Evolutionary conservation across 1,140 invertebrate genomes (phyloP).

Genomic region (Coenobita brevimanus): DNA sequence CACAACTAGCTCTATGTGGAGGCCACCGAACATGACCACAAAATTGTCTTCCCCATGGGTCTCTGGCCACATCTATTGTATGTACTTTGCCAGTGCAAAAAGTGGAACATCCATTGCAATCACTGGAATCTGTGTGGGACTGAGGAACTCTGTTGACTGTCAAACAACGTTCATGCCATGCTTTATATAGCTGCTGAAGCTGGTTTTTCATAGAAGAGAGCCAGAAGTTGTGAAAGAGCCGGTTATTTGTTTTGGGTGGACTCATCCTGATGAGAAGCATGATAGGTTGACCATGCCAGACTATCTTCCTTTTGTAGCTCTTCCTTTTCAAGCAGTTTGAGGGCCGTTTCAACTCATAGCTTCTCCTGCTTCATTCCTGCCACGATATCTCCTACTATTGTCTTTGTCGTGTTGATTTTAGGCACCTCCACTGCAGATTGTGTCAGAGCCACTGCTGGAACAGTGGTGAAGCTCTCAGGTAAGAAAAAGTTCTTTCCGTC

Average conservation of each 20-base stretch:
- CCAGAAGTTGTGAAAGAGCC: constrained; percentile 11
- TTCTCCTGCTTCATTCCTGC: constrained; percentile 30
- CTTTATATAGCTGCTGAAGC: constrained; percentile 23
- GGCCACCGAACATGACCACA: constrained; percentile 28
- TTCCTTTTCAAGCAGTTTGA: constrained; percentile 6
- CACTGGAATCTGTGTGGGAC: background rate
- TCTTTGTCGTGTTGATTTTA: background rate
- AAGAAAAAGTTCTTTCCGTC: background rate
- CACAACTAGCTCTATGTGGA: constrained; percentile 25
- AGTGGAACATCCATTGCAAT: constrained; percentile 14
- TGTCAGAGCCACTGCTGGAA: background rate
- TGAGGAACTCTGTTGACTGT: constrained; percentile 10
- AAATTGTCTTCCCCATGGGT: background rate
- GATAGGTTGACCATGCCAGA: constrained; percentile 25
- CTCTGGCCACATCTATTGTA: constrained; percentile 10
- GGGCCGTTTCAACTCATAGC: constrained; percentile 15
- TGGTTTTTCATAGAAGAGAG: constrained; percentile 13
- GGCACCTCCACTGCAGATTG: constrained; percentile 3
- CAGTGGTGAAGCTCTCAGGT: constrained; percentile 7
- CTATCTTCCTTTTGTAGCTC: constrained; percentile 24
- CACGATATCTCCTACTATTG: constrained; percentile 28
- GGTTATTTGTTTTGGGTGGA: background rate
- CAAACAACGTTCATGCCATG: constrained; percentile 15
- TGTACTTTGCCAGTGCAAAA: background rate
- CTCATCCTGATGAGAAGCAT: constrained; percentile 30